These are phyloP conservation scores for Ectemnius lituratus DNA, from an alignment of 2,888 invertebrate species.

Conservation along the genomic window DNA sequence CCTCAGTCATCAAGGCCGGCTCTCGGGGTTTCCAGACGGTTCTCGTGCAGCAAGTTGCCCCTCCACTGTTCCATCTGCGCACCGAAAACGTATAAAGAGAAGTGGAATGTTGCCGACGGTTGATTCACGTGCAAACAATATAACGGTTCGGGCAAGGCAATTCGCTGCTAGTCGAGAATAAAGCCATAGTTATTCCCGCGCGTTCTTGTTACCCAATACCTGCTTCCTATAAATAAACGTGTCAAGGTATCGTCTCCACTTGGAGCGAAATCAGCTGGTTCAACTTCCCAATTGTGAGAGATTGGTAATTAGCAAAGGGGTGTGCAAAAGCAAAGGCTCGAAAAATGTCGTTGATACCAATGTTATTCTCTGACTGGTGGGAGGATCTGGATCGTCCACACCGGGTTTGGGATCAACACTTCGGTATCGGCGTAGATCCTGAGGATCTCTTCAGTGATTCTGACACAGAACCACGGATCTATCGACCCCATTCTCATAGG, in stretches of 20 bases:
- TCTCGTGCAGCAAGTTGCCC: conserved; percentile 9
- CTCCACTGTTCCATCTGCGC: conserved; percentile 21
- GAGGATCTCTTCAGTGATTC: conserved; percentile 80
- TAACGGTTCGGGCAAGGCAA: conserved; percentile 6
- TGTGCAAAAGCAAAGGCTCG: not conserved
- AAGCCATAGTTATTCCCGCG: conserved; percentile 3
- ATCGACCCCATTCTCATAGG: conserved; percentile 16
- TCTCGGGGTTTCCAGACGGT: conserved; percentile 23
- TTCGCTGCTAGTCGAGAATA: conserved; percentile 7
- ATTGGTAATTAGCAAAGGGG: too few relatives aligned
- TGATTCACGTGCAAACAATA: conserved; percentile 30
- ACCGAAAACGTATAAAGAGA: conserved; percentile 47
- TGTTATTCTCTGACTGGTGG: conserved; percentile 93
- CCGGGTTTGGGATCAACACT: conserved; percentile 88
- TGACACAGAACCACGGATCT: conserved; percentile 38
- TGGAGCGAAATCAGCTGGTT: too few relatives aligned
- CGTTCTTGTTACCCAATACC: conserved; percentile 9
- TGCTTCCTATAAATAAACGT: not conserved
- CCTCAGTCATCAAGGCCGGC: conserved; percentile 15
- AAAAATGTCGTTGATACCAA: conserved; percentile 89
- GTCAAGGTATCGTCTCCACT: not conserved
- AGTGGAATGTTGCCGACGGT: conserved; percentile 11
- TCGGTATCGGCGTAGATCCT: conserved; percentile 85
- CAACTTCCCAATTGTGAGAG: too few relatives aligned
- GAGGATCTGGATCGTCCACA: conserved; percentile 87